Evolutionary conservation across 2,888 invertebrate genomes (phyloP).

Genomic region (Abrostola triplasia): DNA sequence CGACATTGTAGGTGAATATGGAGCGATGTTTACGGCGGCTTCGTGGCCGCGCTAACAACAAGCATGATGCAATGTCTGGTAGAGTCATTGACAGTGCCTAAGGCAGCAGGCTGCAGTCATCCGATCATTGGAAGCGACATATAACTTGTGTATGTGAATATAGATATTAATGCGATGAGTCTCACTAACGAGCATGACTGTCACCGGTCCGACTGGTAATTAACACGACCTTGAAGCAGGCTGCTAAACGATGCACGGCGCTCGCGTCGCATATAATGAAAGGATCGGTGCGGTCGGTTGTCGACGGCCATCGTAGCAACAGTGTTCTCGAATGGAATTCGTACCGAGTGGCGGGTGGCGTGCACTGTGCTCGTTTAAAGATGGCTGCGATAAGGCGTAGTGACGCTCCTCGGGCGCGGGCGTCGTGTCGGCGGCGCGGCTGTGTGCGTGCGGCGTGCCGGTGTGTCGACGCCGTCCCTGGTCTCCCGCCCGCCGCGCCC

Average conservation of each 20-base stretch:
- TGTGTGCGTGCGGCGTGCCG: slow-evolving; percentile 81
- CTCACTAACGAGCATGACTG: slow-evolving; percentile 71
- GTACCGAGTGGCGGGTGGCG: slow-evolving; percentile 83
- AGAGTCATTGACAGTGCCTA: slow-evolving; percentile 23
- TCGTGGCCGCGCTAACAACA: slow-evolving; percentile 14
- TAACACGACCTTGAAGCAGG: slow-evolving; percentile 80
- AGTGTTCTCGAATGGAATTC: slow-evolving; percentile 82
- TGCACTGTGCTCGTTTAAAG: slow-evolving; percentile 86
- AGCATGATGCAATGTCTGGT: slow-evolving; percentile 32
- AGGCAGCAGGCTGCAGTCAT: slow-evolving; percentile 9
- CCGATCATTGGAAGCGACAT: slow-evolving; percentile 39
- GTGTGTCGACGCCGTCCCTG: slow-evolving; percentile 79
- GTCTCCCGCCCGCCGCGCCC: slow-evolving; percentile 65
- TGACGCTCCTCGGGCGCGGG: slow-evolving; percentile 85
- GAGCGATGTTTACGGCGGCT: slow-evolving; percentile 16
- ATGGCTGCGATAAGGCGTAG: slow-evolving; percentile 87
- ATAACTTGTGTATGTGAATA: slow-evolving; percentile 43
- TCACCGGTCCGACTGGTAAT: slow-evolving; percentile 79
- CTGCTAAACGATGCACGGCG: slow-evolving; percentile 66
- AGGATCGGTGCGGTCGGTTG: slow-evolving; percentile 75
- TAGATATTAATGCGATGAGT: slow-evolving; percentile 60
- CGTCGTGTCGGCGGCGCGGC: slow-evolving; percentile 77
- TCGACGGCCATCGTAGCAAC: slow-evolving; percentile 75
- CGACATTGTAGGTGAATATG: slow-evolving; percentile 47
- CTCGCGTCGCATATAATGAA: slow-evolving; percentile 72